Percentiles rank a stretch among this genome's conserved stretches.
phyloP scores from a whole-genome alignment of 2,797 vertebrate genomes.

The Spondyliosoma cantharus region DNA sequence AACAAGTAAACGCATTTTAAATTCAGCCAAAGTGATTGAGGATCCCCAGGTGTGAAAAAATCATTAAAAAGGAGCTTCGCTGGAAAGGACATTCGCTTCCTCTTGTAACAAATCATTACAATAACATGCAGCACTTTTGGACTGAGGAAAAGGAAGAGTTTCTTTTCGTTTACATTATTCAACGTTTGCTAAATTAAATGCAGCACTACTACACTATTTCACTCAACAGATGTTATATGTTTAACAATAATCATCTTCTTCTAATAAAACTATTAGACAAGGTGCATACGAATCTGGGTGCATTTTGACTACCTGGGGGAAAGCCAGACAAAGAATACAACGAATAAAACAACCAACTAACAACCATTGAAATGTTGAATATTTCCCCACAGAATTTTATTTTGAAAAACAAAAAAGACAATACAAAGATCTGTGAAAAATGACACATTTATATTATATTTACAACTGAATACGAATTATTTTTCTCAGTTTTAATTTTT shows the following conservation, averaged over 20 bases:
- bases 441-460: too few relatives aligned
- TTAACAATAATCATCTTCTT: neutral
- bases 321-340: too few relatives aligned
- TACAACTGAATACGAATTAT: too few relatives aligned
- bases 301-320: too few relatives aligned
- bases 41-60: neutral
- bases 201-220: neutral
- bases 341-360: too few relatives aligned
- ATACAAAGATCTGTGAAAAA: too few relatives aligned
- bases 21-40: conserved; percentile 1
- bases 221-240: neutral
- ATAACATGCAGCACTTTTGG: neutral
- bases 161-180: neutral
- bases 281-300: too few relatives aligned
- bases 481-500: neutral
- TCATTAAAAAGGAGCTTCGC: neutral
- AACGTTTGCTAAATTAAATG: neutral
- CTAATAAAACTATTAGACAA: too few relatives aligned
- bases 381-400: too few relatives aligned
- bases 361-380: too few relatives aligned
- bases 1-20: neutral
- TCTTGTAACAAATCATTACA: neutral
- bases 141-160: neutral
- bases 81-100: neutral
- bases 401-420: too few relatives aligned